phyloP scores from a whole-genome alignment of 2,797 vertebrate genomes.

The Nasua narica region DNA sequence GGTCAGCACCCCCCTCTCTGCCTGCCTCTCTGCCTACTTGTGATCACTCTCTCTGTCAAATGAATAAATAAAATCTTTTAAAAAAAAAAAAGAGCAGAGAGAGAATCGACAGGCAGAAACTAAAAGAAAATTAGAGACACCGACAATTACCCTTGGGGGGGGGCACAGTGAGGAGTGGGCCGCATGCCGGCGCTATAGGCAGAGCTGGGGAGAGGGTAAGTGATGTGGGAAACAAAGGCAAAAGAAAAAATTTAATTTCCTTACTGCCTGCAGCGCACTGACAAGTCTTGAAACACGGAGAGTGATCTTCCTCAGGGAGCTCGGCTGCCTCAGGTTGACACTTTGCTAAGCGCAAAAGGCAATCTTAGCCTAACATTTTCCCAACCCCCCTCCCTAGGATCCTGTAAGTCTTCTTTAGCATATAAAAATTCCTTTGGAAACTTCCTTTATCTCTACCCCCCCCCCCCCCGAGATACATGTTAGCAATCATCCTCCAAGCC shows the following conservation, averaged over 20 bases:
- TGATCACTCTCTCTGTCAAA: too few species aligned
- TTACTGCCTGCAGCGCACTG: too few species aligned
- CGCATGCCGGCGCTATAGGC: fast-evolving
- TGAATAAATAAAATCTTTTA: too few species aligned
- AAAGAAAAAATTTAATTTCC: too few species aligned
- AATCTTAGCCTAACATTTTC: neutral
- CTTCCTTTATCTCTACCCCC: neutral
- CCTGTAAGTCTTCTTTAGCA: neutral
- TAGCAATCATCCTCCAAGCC: neutral
- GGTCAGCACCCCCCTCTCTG: too few species aligned
- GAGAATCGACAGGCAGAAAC: neutral
- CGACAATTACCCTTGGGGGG: neutral
- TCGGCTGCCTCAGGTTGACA: neutral
- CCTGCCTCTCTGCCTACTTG: too few species aligned
- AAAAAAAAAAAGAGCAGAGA: neutral
- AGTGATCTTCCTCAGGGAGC: too few species aligned
- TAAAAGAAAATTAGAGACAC: neutral
- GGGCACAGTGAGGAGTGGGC: fast-evolving
- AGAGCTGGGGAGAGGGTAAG: too few species aligned
- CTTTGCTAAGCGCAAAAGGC: neutral
- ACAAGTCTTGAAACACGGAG: too few species aligned
- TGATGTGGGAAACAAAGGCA: too few species aligned
- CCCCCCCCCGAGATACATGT: neutral
- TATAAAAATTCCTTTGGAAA: neutral
- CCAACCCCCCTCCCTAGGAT: neutral